Base-by-base conservation (phyloP, 1,140 invertebrate genomes). In the Argopecten irradians region DNA sequence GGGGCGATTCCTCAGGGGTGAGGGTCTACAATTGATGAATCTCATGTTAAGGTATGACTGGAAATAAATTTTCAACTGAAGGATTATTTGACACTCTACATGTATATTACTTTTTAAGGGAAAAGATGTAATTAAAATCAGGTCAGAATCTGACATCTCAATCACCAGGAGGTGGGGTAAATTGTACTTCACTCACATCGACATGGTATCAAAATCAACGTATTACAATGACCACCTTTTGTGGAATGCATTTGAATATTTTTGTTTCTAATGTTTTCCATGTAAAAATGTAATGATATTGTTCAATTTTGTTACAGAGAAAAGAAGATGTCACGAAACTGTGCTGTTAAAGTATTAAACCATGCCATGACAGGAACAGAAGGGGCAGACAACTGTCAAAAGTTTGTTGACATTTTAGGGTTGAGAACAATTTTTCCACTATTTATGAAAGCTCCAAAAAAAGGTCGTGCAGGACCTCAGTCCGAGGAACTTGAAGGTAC, bases 371-470 rank as follows among this genome's bases (percentile, higher is more conserved):
- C 97, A 14, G 98, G 98, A 7, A 96, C 97, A 1, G 98, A 99
- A 94, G 99, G 98, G 9, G 97, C 97, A 93, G 98, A 99, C 91
- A 99, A 99, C 94, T 99, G 99, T 94, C 98, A 98, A 94, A 99
- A 99, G 95, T 99, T 99, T 96, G 98, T 99, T 0, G 99, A 99
- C 94, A 99, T 99, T 92, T 96, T 99, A 1, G 99, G 99, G 0
- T 96, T 99, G 13, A 96, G 99, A 39, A 99, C 98, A 0, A 97
- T 99, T 86, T 99, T 99, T 96, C 99, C 99, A 0, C 96, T 99
- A 0, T 99, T 99, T 94, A 99, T 99, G 99, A 99, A 99, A 96
- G 99, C 99, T 0, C 99, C 99, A 7, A 98, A 98, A 97, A 88
- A 90, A 46, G 89, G 97, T 92, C 98, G 97, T 94, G 97, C 97